Evolutionary conservation across 2,113 vertebrate species (phyloP), one percentile per base, ranked within the genome.

Genomic region (Gasterosteus nipponicus): DNA sequence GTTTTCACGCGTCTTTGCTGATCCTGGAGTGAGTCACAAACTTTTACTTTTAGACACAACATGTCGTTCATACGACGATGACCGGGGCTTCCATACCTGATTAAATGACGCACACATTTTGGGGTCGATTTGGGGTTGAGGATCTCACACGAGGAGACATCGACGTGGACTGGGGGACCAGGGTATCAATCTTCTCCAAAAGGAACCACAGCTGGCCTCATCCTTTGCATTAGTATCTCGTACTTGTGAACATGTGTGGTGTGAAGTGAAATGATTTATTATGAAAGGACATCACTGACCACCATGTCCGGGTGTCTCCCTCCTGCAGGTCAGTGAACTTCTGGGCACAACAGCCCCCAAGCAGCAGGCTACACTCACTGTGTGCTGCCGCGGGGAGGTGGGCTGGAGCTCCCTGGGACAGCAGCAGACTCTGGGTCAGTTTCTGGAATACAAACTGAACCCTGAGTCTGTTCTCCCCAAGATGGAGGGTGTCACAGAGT

Each of bases 401-500:
- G 96, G 96, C 78, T 99, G 98, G 98, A 95, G 92, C 92, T 96
- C 94, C 67, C 85, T 97, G 74, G 95, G 94, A 69, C 94, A 95
- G 80, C 94, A 38, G 75, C 84, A 88, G 78, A 85, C 53, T 73
- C 94, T 96, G 84, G 93, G 93, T 86, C 94, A 95, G 68, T 91
- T 95, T 80, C 92, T 98, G 90, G 92, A 95, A 68, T 95, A 96
- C 89, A 95, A 90, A 84, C 92, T 97, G 86, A 98, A 98, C 90
- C 96, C 97, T 54, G 96, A 97, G 35, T 91, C 95, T 35, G 78
- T 90, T 15, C 93, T 98, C 70, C 94, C 94, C 72, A 94, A 95
- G 89, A 99, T 99, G 98, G 98, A 99, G 86, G 98, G 97, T 7
- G 94, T 97, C 83, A 94, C 95, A 1, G 98, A 99, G 79, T 99